Evolutionary conservation across 2,797 vertebrate species (phyloP), one percentile per base, ranked within the genome.

Genomic region (Mormyrus proboscirostris): DNA sequence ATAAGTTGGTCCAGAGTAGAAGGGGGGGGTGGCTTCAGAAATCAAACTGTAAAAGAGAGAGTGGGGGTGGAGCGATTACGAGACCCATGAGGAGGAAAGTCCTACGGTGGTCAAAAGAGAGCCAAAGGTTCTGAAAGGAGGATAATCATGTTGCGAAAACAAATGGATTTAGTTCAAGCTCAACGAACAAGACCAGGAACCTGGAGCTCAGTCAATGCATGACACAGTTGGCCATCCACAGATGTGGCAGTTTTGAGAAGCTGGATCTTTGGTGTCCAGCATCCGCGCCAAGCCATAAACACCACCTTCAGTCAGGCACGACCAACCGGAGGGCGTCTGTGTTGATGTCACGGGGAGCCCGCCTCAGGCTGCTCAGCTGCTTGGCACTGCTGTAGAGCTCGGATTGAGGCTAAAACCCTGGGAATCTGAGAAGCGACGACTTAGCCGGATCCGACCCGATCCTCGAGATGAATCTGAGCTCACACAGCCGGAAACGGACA

Each of bases 241-340:
- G 22, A 88, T 88, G 59, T 87, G 84, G 51, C 86, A 25, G 25
- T 65, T 38, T 62, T 14, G 57, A 91, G 91, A 83, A 90, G 91
- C 89, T 91, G 90, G 79, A 89, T 59, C 89, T 88, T 88, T 89
- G 89, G 92, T 88, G 57, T 90, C 91, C 92, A 90, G 90, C 92
- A 91, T 90, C 91, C 89, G 89, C 85, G 12, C 93, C 10, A 87
- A 89, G 91, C 51, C 89, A 87, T 93, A 92, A 94, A 93, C 91
- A 92, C 12, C 92, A 92, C 91, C 92, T 92, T 94, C 92, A 93
- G 62, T 94, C 91, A 90, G 90, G 90, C 91, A 84, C 86, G 5
- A 89, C 93, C 92, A 88, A 90, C 82, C 19, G 49, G n/a, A 65
- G 62, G 4, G 33, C 4, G 25, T 62, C 51, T 69, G 4, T 9